A percentile compares a stretch with the other conserved stretches of the same genome.
Evolutionary conservation across 1,140 invertebrate species (phyloP).

Genomic region (Telenomus remus): DNA sequence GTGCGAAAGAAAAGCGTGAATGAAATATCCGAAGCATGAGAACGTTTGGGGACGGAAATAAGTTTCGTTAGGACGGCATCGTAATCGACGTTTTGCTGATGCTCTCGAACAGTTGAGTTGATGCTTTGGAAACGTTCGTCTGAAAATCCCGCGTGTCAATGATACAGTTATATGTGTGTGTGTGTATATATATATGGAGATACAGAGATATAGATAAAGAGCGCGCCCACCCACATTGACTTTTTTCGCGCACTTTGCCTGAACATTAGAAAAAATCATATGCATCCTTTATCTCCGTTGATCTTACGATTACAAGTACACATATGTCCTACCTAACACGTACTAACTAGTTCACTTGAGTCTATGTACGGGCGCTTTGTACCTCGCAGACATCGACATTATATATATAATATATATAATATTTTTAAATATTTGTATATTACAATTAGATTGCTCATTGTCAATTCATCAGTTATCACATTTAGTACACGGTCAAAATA

Average conservation of each 20-base stretch:
- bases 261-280: conserved; percentile 30
- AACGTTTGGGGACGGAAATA: conserved; percentile 41
- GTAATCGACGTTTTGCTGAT: conserved; percentile 31
- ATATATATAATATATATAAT: conserved; percentile 63
- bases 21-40: conserved; percentile 23
- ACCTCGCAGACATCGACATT: conserved; percentile 71
- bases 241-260: conserved; percentile 11
- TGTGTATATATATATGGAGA: too few species aligned
- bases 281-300: conserved; percentile 16
- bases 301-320: conserved; percentile 44
- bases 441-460: conserved; percentile 76
- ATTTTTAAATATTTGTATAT: conserved; percentile 64
- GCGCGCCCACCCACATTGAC: conserved; percentile 12
- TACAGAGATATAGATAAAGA: conserved; percentile 1
- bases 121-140: conserved; percentile 24
- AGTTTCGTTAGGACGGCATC: conserved; percentile 43
- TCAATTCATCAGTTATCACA: conserved; percentile 76
- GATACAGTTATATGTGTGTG: conserved; percentile 2
- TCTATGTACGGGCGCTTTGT: conserved; percentile 66
- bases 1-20: conserved; percentile 5
- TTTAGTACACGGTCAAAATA: conserved; percentile 76
- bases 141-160: conserved; percentile 22
- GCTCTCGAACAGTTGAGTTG: conserved; percentile 6
- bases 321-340: conserved; percentile 62
- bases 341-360: conserved; percentile 66